Percentiles rank a stretch among this genome's conserved stretches.
These are phyloP conservation scores for Cataglyphis albicans DNA, from an alignment of 2,888 invertebrate species.

Conservation along the genomic window DNA sequence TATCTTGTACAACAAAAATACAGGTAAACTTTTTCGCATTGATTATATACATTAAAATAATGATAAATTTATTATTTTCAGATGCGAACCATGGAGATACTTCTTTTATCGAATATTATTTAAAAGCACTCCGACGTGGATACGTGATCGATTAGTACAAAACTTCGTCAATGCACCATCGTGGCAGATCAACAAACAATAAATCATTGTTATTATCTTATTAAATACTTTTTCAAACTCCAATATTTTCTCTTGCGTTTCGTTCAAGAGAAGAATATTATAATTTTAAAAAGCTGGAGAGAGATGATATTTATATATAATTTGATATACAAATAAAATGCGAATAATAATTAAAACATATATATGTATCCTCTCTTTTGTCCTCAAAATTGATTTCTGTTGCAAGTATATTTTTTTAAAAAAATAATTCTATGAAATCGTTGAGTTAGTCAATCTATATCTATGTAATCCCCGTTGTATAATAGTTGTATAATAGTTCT, in stretches of 20 bases:
- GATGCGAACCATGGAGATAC: constrained; percentile 89
- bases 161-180: constrained; percentile 90
- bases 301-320: neutral
- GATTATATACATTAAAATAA: constrained; percentile 1
- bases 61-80: constrained; percentile 56
- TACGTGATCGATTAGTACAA: constrained; percentile 89
- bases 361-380: neutral
- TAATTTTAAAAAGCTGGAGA: neutral
- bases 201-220: constrained; percentile 17
- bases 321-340: neutral
- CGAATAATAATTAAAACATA: neutral
- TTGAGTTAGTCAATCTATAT: neutral
- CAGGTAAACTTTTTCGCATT: neutral
- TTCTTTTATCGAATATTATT: constrained; percentile 90
- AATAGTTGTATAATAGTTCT: neutral
- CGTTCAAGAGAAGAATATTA: neutral
- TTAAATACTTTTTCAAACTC: neutral
- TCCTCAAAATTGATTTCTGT: neutral
- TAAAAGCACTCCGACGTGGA: constrained; percentile 87
- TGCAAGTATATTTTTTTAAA: neutral
- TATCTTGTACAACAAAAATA: neutral
- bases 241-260: neutral
- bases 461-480: neutral
- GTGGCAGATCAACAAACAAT: constrained; percentile 76
- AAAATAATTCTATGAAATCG: neutral